Conservation (phyloP, 2,888 invertebrate species). For the Dynastes grantii region DNA sequence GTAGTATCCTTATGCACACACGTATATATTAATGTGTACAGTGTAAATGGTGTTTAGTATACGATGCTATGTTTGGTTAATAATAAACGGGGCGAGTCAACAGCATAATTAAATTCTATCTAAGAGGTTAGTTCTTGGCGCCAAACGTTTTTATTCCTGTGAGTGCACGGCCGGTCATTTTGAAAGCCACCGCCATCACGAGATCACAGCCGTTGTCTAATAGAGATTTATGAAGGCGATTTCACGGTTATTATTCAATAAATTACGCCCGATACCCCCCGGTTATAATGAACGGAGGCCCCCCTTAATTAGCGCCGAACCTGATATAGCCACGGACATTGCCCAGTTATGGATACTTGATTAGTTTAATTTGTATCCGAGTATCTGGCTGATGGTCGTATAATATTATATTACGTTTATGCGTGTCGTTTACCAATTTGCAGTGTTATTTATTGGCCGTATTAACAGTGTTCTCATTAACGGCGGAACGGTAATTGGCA, state of each 20-base stretch:
- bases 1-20: background rate
- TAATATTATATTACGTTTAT: constrained; percentile 48
- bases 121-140: constrained; percentile 66
- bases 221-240: constrained; percentile 70
- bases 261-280: constrained; percentile 64
- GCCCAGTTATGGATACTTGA: constrained; percentile 68
- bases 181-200: constrained; percentile 59
- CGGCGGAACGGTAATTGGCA: constrained; percentile 35
- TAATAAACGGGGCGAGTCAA: constrained; percentile 49
- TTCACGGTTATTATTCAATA: constrained; percentile 70
- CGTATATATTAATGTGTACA: constrained; percentile 40
- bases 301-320: constrained; percentile 68
- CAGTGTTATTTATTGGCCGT: constrained; percentile 41
- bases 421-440: constrained; percentile 47
- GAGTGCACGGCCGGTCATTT: constrained; percentile 59
- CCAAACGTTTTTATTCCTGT: constrained; percentile 63
- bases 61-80: constrained; percentile 47
- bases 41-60: constrained; percentile 30
- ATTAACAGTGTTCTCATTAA: constrained; percentile 47
- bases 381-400: constrained; percentile 57
- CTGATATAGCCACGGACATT: constrained; percentile 67
- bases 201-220: constrained; percentile 59
- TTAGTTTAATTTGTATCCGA: constrained; percentile 68
- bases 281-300: constrained; percentile 66
- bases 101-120: constrained; percentile 62